These are phyloP conservation scores for Desmodus rotundus DNA, from an alignment of 2,113 vertebrate species.

Conservation along the genomic window DNA sequence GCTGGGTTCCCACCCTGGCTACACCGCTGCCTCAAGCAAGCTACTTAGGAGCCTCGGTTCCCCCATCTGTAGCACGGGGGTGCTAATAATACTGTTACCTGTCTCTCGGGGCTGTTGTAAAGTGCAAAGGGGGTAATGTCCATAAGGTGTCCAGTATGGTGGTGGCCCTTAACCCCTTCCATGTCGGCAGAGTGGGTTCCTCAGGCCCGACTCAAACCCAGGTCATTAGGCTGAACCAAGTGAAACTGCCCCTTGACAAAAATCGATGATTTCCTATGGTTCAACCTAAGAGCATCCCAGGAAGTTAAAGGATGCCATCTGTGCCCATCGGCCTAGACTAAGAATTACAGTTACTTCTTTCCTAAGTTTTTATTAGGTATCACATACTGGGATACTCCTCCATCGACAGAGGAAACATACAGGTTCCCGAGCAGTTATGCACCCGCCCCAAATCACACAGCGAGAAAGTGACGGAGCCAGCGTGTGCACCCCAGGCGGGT, in stretches of 20 bases:
- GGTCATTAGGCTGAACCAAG: not conserved
- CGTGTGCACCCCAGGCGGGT: not conserved
- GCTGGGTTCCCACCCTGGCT: not conserved
- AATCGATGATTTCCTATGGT: not conserved
- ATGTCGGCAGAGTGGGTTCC: not conserved
- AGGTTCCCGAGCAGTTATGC: not conserved
- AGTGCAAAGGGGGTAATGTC: not conserved
- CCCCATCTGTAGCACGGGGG: too few species aligned
- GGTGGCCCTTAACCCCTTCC: not conserved
- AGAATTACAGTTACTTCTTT: not conserved
- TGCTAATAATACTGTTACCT: not conserved
- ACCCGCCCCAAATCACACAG: not conserved
- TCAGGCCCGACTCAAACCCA: not conserved
- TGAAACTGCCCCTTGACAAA: not conserved
- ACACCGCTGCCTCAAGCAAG: not conserved
- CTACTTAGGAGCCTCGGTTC: not conserved
- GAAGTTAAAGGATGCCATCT: not conserved
- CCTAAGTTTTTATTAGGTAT: not conserved
- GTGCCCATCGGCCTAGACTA: not conserved
- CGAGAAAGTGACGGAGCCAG: not conserved
- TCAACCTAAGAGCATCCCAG: not conserved
- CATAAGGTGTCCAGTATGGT: not conserved
- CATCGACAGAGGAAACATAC: not conserved
- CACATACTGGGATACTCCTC: not conserved
- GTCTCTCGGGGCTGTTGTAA: not conserved